Percentiles rank a stretch among this genome's conserved stretches.
phyloP scores from a whole-genome alignment of 2,888 invertebrate species.

The Cryptocephalus primarius region DNA sequence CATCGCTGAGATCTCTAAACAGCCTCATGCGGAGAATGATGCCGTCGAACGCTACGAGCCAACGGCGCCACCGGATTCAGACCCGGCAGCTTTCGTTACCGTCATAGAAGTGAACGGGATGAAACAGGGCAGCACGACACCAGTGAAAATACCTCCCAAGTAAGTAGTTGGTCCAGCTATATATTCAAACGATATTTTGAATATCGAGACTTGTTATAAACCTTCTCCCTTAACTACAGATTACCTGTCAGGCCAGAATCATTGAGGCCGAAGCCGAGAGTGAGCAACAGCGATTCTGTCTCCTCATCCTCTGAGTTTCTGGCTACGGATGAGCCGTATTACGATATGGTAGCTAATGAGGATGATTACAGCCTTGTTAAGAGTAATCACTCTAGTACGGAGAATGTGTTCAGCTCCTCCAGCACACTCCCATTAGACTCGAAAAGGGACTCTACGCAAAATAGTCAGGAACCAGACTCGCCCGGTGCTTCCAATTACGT shows the following conservation, averaged over 20 bases:
- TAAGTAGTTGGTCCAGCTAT: slow-evolving; percentile 14
- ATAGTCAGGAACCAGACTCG: slow-evolving; percentile 58
- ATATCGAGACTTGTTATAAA: too few relatives aligned
- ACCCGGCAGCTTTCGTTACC: slow-evolving; percentile 64
- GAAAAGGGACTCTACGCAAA: slow-evolving; percentile 34
- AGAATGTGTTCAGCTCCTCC: slow-evolving; percentile 49
- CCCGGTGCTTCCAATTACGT: slow-evolving; percentile 81
- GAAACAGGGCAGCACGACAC: slow-evolving; percentile 37
- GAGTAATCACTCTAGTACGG: slow-evolving; percentile 52
- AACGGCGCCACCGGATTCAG: slow-evolving; percentile 28
- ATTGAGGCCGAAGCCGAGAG: slow-evolving; percentile 22
- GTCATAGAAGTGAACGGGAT: slow-evolving; percentile 84
- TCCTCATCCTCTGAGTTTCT: slow-evolving; percentile 46
- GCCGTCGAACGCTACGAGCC: slow-evolving; percentile 17
- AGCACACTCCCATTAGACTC: slow-evolving; percentile 50
- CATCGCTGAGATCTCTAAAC: slow-evolving; percentile 55
- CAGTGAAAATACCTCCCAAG: slow-evolving; percentile 31
- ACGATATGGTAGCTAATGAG: slow-evolving; percentile 56
- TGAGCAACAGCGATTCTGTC: slow-evolving; percentile 36
- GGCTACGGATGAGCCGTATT: slow-evolving; percentile 57
- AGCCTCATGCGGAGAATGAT: slow-evolving; percentile 16
- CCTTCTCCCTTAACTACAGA: slow-evolving; percentile 8
- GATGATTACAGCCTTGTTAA: slow-evolving; percentile 36
- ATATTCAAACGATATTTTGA: background rate
- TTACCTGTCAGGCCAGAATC: slow-evolving; percentile 26